Conservation (phyloP, 1,140 invertebrate species). For the Drosophila ironensis region DNA sequence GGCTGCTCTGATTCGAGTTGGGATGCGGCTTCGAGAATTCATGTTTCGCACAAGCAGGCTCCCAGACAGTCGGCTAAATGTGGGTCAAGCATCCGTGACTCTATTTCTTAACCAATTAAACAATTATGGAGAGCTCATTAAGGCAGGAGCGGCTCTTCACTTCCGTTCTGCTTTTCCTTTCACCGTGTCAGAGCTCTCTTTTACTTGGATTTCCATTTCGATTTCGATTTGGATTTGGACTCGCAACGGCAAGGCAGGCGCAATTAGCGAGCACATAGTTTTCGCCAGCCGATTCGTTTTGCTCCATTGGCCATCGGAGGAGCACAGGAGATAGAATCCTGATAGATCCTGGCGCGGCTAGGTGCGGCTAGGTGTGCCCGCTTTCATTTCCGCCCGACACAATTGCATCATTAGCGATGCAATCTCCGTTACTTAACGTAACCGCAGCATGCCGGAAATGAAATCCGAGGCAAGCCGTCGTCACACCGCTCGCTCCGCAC, state of each 20-base stretch:
- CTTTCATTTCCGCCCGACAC: conserved; percentile 78
- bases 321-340: conserved; percentile 13
- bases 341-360: background rate
- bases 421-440: conserved; percentile 80
- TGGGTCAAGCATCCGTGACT: conserved; percentile 43
- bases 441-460: conserved; percentile 79
- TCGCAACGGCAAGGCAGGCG: conserved; percentile 35
- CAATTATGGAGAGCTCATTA: conserved; percentile 52
- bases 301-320: conserved; percentile 12
- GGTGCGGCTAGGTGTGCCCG: conserved; percentile 31
- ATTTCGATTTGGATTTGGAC: too few species aligned
- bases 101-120: conserved; percentile 50
- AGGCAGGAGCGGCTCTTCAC: conserved; percentile 5
- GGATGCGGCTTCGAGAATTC: background rate
- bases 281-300: conserved; percentile 15
- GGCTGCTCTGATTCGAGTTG: background rate
- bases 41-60: background rate
- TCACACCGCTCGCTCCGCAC: conserved; percentile 29
- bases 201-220: too few species aligned
- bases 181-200: conserved; percentile 4
- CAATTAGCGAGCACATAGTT: conserved; percentile 62
- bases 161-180: conserved; percentile 6
- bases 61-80: conserved; percentile 16
- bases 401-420: conserved; percentile 80
- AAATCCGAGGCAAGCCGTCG: conserved; percentile 71